Evolutionary conservation across 35 echinoderm and acorn worm species (phyloP).

Genomic region (Nesometra sesokonis): DNA sequence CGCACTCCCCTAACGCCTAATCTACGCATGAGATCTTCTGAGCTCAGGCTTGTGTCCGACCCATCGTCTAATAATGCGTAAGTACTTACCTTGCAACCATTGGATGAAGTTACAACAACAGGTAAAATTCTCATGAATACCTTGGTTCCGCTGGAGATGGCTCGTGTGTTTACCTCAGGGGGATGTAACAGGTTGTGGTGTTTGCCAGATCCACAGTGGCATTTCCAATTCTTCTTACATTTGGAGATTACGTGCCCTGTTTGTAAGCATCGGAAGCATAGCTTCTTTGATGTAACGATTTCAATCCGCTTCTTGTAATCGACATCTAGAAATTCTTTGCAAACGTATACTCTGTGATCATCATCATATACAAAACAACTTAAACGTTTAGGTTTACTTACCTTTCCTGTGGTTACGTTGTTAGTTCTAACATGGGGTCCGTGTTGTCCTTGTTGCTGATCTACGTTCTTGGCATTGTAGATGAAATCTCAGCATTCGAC

Average conservation of each 20-base stretch:
- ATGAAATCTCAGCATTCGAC: too few relatives aligned
- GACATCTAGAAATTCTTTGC: conserved; percentile 2
- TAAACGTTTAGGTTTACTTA: not conserved
- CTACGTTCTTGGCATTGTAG: too few relatives aligned
- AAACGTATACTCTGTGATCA: conserved; percentile 10
- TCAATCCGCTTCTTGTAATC: conserved; percentile 13
- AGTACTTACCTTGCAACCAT: conserved; percentile 20
- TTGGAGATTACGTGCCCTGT: not conserved
- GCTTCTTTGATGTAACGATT: not conserved
- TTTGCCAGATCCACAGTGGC: conserved; percentile 3
- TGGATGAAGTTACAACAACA: conserved; percentile 5
- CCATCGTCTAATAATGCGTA: conserved; percentile 24
- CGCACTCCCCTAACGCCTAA: conserved; percentile 7
- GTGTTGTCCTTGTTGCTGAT: too few relatives aligned
- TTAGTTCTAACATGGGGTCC: too few relatives aligned
- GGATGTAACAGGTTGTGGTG: not conserved
- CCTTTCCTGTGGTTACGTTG: too few relatives aligned
- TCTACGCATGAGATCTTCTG: not conserved
- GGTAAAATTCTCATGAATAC: conserved; percentile 30
- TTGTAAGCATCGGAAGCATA: conserved; percentile 26
- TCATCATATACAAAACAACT: conserved; percentile 18
- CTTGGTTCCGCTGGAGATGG: conserved; percentile 6
- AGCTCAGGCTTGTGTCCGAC: conserved; percentile 27
- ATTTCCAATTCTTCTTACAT: conserved; percentile 3
- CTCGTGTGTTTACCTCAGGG: not conserved